Base-by-base conservation (phyloP, 2,888 invertebrate species). In the Drosophila rellima region DNA sequence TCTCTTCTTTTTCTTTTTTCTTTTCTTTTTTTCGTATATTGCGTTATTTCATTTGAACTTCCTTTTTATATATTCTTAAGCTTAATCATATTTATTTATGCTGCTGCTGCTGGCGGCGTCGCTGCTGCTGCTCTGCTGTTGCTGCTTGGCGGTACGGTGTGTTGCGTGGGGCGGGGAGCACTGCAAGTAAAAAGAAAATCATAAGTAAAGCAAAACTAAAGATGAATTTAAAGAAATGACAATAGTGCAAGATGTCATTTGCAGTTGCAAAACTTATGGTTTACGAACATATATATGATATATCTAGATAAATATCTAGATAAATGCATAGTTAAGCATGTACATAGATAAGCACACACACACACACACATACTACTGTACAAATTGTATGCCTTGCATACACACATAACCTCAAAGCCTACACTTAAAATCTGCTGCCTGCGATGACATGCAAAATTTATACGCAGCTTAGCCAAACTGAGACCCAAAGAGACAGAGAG, bases 71-170 rank as follows among this genome's bases (percentile, higher is more conserved):
- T 84, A 83, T 84, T 84, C 83, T 86, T 84, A 79, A 83, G 83
- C 87, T 84, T 86, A 83, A 84, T 84, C 83, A 84, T 86, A 84
- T 84, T 86, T 84, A 84, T 84, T 86, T 84, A 83, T 83, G 86
- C 74, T 81, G 59, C 60, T 70, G 63, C 61, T 63, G 68, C 62
- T 70, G 56, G 47, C 70, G 48, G 29, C 47, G 47, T 17, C 17
- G 47, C 17, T 18, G 40, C 54, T 61, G 51, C 51, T 68, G 45
- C 44, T 66, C 64, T 59, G 56, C n/a, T 63, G 47, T 40, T 72
- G 54, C 37, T 54, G 57, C 45, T 54, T 45, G 61, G 73, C 66
- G 67, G 67, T 66, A 54, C 67, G 51, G 48, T 10, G 60, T 56
- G 52, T 45, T 62, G 69, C 66, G 64, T 51, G 56, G 51, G 70